Evolutionary conservation across 1,140 invertebrate genomes (phyloP), one percentile per base, ranked within the genome.

Genomic region (Drosophila willistoni): DNA sequence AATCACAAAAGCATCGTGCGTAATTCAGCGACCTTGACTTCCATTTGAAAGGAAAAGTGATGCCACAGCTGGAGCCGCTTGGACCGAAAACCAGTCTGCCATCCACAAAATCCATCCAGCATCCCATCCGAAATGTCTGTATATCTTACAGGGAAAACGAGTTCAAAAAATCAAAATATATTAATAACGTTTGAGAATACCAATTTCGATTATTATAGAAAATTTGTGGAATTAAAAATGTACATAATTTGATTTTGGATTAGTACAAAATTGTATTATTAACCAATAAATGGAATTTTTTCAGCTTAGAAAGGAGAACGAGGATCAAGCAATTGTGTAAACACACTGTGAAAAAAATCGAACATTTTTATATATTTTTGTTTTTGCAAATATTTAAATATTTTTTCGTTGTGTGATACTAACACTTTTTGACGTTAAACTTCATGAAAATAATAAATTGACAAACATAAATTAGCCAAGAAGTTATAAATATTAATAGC

Each of bases 11-110:
- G 36, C 14, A 39, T 14, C 22, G 51, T 55, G 14, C 62, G 44
- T 68, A 81, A 68, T 44, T 71, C 39, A 19, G 25, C 66, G 77
- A 87, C 84, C 84, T 87, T 87, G 84, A 89, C 84, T 87, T 68
- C 80, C 73, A 83, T 87, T 72, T 59, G 60, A 87, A 83, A 89
- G 84, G 70, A 89, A 89, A 87, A 89, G 84, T 83, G 80, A 78
- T 73, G 70, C 59, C 61, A 19, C 62, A 71, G 63, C 65, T 66
- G 34, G 39, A 39, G 47, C 54, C 36, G 36, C 57, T 69, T 44
- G 57, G 17, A 51, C 61, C 64, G 42, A 68, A 85, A 86, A 86
- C 83, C 83, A 76, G 82, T 86, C 75, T 47, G 42, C 4, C 14
- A 39, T 34, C 4, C n/a, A n/a, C n/a, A n/a, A n/a, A n/a, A n/a